Base-by-base conservation (phyloP, 1,140 invertebrate genomes). In the Drosophila bocqueti region DNA sequence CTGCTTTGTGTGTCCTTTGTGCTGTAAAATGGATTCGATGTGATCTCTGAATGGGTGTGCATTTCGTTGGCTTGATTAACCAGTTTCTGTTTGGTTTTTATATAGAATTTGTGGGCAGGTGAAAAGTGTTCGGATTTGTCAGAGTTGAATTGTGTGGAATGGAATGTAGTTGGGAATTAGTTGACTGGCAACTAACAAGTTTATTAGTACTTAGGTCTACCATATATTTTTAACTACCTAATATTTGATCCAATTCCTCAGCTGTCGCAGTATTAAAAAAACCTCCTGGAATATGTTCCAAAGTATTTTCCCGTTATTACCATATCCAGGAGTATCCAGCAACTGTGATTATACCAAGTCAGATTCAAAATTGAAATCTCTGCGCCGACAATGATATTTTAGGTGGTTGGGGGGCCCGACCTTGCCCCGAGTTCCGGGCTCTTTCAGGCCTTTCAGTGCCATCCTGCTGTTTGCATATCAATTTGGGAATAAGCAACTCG, bases 401-500 rank as follows among this genome's bases (percentile, higher is more conserved):
- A 66, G 68, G 45, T 62, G 42, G 21, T 15, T 31, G 59, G 61
- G 43, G 43, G 46, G 42, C 38, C 29, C 62, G 80, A 55, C 45
- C 62, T 42, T 69, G 29, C 16, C 34, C 13, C 42, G 45, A 42
- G 34, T 26, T 24, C 18, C 26, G 26, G 64, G 16, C 52, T 71
- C 49, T 31, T 38, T 68, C 13, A n/a, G 38, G 45, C 31, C 38
- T n/a, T 47, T 61, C 62, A 66, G 59, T 24, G 42, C 42, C 29
- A 43, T 42, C 36, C 55, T 36, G 75, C 84, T 89, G 77, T 89
- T 90, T 87, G 83, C 84, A 87, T 87, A 81, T 83, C 84, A 86
- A 87, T 79, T 79, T 86, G 72, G 62, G 50, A 67, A 78, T 61
- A 76, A 80, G 63, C 67, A 82, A 76, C 71, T 67, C 52, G 66